Evolutionary conservation across 2,797 vertebrate species (phyloP).

Genomic region (Gambelia wislizenii): DNA sequence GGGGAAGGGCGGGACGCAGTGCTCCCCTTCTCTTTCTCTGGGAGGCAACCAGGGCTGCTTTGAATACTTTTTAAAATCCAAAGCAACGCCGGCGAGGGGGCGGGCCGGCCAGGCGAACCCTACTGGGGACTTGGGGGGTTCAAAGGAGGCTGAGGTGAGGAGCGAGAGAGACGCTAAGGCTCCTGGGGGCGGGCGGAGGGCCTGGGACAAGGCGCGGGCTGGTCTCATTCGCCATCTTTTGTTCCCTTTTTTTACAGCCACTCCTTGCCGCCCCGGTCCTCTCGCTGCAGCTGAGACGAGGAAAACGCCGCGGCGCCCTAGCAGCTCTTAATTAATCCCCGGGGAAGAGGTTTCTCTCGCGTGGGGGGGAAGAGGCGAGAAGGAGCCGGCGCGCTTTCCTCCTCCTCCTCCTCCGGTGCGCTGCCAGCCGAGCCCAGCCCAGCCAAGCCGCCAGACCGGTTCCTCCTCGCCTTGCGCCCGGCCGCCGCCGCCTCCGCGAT

Average conservation of each 20-base stretch:
- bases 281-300: not conserved
- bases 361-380: not conserved
- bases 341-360: not conserved
- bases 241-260: slow-evolving; percentile 32
- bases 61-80: not conserved
- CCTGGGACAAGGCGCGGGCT: not conserved
- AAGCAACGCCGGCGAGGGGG: no score
- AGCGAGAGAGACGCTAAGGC: not conserved
- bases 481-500: slow-evolving; percentile 66
- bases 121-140: no score
- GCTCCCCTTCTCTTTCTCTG: not conserved
- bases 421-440: no score
- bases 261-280: slow-evolving; percentile 3
- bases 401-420: no score
- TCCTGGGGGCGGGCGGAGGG: not conserved
- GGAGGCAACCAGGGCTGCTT: no score
- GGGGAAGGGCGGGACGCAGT: no score
- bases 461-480: not conserved
- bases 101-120: no score
- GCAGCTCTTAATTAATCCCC: slow-evolving; percentile 9
- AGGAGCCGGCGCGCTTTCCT: no score
- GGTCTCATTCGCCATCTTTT: slow-evolving; percentile 17
- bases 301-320: not conserved
- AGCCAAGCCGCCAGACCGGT: not conserved
- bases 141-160: not conserved